Evolutionary conservation across 2,113 vertebrate genomes (phyloP).

Genomic region (Cynopterus brachyotis): DNA sequence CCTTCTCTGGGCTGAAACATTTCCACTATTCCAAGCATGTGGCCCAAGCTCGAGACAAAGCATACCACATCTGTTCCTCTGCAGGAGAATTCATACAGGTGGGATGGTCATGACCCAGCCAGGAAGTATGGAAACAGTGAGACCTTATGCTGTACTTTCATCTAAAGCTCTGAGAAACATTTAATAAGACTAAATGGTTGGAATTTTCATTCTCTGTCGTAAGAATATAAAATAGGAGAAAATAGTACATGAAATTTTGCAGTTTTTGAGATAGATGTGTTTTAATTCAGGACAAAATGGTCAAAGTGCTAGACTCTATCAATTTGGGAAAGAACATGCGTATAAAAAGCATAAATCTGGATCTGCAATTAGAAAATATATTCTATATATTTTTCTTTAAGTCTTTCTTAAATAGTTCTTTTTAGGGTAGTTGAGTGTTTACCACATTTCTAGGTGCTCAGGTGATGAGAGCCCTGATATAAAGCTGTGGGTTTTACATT

Average conservation of each 20-base stretch:
- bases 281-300: conserved; percentile 24
- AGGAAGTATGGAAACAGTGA: background rate
- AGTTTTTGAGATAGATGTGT: conserved; percentile 13
- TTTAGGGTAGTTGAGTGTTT: background rate
- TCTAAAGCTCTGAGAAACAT: background rate
- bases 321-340: background rate
- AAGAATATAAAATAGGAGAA: background rate
- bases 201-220: conserved; percentile 28
- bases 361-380: background rate
- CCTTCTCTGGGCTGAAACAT: background rate
- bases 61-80: background rate
- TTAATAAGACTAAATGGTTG: background rate
- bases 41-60: background rate
- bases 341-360: background rate
- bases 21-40: background rate
- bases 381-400: background rate
- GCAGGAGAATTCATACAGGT: background rate
- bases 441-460: background rate
- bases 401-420: conserved; percentile 23
- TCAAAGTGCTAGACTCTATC: background rate
- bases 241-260: background rate
- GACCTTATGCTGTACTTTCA: background rate
- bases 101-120: background rate
- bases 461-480: conserved; percentile 28
- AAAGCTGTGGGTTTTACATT: background rate